These are phyloP conservation scores for Hozukius guyotensis DNA, from an alignment of 2,797 vertebrate species.

Conservation along the genomic window DNA sequence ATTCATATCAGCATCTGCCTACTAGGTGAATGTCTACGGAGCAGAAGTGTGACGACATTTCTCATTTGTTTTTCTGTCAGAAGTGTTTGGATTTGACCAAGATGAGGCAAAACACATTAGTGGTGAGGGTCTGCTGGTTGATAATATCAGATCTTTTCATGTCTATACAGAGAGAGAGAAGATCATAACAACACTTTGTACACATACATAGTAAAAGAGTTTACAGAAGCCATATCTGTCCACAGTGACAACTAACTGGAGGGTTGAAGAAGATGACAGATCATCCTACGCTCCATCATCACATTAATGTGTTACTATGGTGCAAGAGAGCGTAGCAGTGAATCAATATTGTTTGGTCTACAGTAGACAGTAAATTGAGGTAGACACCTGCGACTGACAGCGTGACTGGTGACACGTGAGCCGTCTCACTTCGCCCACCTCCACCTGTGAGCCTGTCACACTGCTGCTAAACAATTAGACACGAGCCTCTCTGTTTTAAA, in stretches of 20 bases:
- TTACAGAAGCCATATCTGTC: neutral
- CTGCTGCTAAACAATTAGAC: slow-evolving; percentile 37
- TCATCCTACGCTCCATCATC: neutral
- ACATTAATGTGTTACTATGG: slow-evolving; percentile 13
- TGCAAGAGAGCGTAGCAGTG: neutral
- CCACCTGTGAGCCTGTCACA: slow-evolving; percentile 30
- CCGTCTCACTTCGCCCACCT: slow-evolving; percentile 11
- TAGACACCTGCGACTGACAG: slow-evolving; percentile 61
- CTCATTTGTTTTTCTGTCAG: neutral
- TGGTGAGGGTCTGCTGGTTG: neutral
- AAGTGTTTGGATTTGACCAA: neutral
- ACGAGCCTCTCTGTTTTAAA: slow-evolving; percentile 3
- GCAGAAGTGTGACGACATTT: neutral
- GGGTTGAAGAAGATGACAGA: neutral
- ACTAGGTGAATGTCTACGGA: neutral
- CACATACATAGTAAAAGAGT: neutral
- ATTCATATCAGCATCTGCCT: neutral
- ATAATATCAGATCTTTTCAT: neutral
- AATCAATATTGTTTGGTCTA: slow-evolving; percentile 41
- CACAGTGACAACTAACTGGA: neutral
- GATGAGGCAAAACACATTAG: neutral
- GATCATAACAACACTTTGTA: neutral
- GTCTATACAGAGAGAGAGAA: neutral
- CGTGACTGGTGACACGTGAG: slow-evolving; percentile 34
- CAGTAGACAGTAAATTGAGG: slow-evolving; percentile 34